Percentiles rank a stretch among this genome's conserved stretches.
phyloP scores from a whole-genome alignment of 1,140 invertebrate genomes.

The Holotrichia oblita region DNA sequence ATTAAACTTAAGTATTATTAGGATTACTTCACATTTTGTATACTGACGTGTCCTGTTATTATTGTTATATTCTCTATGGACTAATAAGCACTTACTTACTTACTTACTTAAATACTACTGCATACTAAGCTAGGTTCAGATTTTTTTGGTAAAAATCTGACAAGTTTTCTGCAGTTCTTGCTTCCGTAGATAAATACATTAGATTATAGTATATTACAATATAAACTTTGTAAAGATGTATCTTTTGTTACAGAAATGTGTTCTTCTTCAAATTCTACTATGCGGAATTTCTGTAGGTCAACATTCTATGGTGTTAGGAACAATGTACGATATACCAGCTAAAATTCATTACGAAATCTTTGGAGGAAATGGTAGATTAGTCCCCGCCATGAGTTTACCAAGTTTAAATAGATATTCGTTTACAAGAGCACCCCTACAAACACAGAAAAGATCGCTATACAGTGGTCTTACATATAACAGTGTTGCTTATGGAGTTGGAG shows the following conservation, averaged over 20 bases:
- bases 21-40: no score
- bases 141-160: no score
- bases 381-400: not conserved
- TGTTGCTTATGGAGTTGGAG: not conserved
- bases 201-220: no score
- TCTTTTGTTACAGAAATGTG: not conserved
- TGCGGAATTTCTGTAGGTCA: not conserved
- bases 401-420: not conserved
- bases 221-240: not conserved
- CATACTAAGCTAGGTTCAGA: no score
- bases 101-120: no score
- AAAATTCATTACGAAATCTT: slow-evolving; percentile 39
- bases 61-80: no score
- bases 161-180: no score
- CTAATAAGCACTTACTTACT: no score
- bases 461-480: not conserved
- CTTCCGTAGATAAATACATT: no score
- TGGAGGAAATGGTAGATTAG: not conserved
- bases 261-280: not conserved
- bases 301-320: not conserved
- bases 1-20: no score
- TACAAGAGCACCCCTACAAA: not conserved
- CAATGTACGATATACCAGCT: slow-evolving; percentile 28
- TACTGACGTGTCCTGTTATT: no score
- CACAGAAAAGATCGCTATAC: not conserved